Percentiles rank a stretch among this genome's conserved stretches.
These are phyloP conservation scores for Eupithecia abbreviata DNA, from an alignment of 2,888 invertebrate genomes.

Conservation along the genomic window DNA sequence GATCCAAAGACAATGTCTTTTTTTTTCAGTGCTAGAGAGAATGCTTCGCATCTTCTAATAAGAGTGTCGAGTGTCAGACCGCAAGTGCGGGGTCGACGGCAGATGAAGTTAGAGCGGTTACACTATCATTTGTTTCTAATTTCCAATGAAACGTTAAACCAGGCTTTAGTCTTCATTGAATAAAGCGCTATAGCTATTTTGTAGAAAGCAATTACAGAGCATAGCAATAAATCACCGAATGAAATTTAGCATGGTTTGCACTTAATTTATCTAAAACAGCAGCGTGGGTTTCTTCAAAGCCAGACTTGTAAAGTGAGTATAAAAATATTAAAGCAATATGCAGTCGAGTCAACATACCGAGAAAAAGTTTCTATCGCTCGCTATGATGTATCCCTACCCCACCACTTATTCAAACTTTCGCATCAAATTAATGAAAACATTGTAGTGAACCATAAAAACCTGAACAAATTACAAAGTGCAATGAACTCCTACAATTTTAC, in stretches of 20 bases:
- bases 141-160: background rate
- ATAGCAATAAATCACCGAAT: background rate
- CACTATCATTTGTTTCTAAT: slow-evolving; percentile 9
- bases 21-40: background rate
- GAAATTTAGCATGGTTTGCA: background rate
- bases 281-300: background rate
- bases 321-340: background rate
- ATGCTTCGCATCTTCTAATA: background rate
- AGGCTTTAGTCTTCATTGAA: background rate
- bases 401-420: slow-evolving; percentile 34
- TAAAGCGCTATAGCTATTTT: background rate
- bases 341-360: background rate
- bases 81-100: background rate
- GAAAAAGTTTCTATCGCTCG: slow-evolving; percentile 5
- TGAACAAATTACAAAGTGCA: slow-evolving; percentile 65
- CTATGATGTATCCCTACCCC: slow-evolving; percentile 18
- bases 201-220: background rate
- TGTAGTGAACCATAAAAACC: slow-evolving; percentile 57
- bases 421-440: slow-evolving; percentile 44
- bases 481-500: slow-evolving; percentile 70
- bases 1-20: too few relatives aligned
- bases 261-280: slow-evolving; percentile 3
- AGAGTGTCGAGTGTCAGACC: slow-evolving; percentile 3
- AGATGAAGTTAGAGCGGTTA: background rate
- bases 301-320: slow-evolving; percentile 1